Base-by-base conservation (phyloP, 2,888 invertebrate species). In the Meloe dianella region DNA sequence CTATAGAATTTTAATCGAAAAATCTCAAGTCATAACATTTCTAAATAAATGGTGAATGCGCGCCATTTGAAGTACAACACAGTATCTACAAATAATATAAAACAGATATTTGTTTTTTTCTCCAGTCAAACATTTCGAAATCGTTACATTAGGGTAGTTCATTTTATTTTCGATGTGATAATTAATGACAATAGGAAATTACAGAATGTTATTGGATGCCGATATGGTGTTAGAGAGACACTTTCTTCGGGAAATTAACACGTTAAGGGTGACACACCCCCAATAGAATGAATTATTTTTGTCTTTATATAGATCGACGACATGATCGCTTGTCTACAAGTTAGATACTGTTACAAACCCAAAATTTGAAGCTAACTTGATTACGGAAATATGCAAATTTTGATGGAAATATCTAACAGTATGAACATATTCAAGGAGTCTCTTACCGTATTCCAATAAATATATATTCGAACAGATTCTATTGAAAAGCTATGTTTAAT, bases 281-380 rank as follows among this genome's bases (percentile, higher is more conserved):
- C 6, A 47, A 47, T 9, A 7, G 20, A 51, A 51, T 10, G 12
- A 41, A 41, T n/a, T 41, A 51, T 51, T 22, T 51, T 22, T 22
- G 14, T 24, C 8, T 12, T 8, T 51, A n/a, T n/a, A 17, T 41
- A 41, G 17, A 51, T 22, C 22, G 22, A 22, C 4, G 24, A 51
- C 3, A 51, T 22, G 22, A 51, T 22, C 22, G 12, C 5, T 51
- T 22, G 51, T 12, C 22, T 51, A 4, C 1, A 51, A 51, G 5
- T 22, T 51, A 17, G 41, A 41, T 41, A 41, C n/a, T 51, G 22
- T 12, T 22, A 51, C 22, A 51, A 4, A 51, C 29, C 54, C 38
- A 35, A 30, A 64, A 60, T 64, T 32, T 64, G 51, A 59, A 51
- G 41, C 60, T 64, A 64, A 64, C 64, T 41, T 41, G 61, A 65